Base-by-base conservation (phyloP, 2,888 invertebrate genomes). In the Ophion ellenae region DNA sequence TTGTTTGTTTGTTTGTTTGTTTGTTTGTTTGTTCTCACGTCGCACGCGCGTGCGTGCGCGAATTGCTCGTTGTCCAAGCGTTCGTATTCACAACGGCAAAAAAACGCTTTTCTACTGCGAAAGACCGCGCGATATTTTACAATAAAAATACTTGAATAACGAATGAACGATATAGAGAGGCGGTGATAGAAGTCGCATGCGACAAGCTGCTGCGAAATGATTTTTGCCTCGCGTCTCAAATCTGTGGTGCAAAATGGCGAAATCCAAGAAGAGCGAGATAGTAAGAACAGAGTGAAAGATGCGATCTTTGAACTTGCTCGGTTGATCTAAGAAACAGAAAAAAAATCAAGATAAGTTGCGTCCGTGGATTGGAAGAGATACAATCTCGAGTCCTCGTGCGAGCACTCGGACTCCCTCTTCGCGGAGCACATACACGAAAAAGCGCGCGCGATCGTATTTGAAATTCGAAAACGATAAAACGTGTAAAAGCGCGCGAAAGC, bases 61-160 rank as follows among this genome's bases (percentile, higher is more conserved):
- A 80, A 64, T 83, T 47, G 77, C 71, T 83, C 73, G 59, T 45
- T 79, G 66, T 59, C 53, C 66, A 28, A 47, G 36, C 20, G 47
- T 82, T 32, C n/a, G 40, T 77, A 81, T 81, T 79, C 70, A 74
- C 79, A 77, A 36, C 40, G 82, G 53, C 74, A 10, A 61, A 20
- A 70, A 32, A 63, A 2, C 40, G 40, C 40, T 73, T 79, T 85
- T 85, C 45, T 85, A 74, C 83, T 83, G 80, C 83, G 74, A 86
- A 61, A 59, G 67, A 83, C 59, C 76, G 83, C 80, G 85, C 77
- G 79, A 80, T 83, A 77, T 80, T 80, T 83, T 77, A 83, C 83
- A 77, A 71, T 82, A 73, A 78, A 83, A 66, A 73, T 64, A 76
- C 70, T 61, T 63, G 5, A 75, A 75, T 24, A 20, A 53, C 40